Percentiles rank a stretch among this genome's conserved stretches.
Evolutionary conservation across 2,113 vertebrate species (phyloP).

Genomic region (Vanacampus margaritifer): DNA sequence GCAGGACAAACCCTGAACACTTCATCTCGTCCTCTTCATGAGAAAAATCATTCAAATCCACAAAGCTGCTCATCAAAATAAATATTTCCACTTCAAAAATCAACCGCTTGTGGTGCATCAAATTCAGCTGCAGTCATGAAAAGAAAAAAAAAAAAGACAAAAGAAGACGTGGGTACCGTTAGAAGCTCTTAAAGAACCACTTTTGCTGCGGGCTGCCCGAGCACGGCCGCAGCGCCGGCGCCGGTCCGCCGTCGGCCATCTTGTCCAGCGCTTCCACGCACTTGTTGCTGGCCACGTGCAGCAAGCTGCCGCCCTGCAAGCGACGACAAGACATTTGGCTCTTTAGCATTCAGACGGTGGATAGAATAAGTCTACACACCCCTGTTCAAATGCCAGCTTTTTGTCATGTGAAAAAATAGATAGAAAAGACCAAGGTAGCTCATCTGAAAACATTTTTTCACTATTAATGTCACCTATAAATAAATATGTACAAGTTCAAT

Average conservation of each 20-base stretch:
- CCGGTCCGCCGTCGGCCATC: conserved; percentile 62
- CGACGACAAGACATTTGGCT: neutral
- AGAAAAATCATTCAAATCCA: neutral
- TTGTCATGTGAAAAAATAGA: too few species aligned
- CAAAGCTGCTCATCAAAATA: neutral
- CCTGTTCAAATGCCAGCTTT: neutral
- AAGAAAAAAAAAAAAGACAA: neutral
- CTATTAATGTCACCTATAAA: too few species aligned
- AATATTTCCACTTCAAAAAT: neutral
- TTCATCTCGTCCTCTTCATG: neutral
- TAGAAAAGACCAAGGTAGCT: too few species aligned
- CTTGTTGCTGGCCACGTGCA: conserved; percentile 79
- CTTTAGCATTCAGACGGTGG: neutral
- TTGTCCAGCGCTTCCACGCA: conserved; percentile 80
- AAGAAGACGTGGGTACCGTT: conserved; percentile 2
- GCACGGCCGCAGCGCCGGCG: conserved; percentile 80
- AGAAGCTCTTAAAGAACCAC: conserved; percentile 86
- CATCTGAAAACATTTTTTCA: too few species aligned
- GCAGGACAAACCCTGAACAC: conserved; percentile 38
- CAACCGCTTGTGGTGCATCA: too few species aligned
- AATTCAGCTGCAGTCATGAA: neutral
- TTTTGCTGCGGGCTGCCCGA: conserved; percentile 74
- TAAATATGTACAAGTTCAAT: too few species aligned
- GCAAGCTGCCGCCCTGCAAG: conserved; percentile 80
- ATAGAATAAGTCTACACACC: neutral